Evolutionary conservation across 1,140 invertebrate species (phyloP).

Genomic region (Wasmannia auropunctata): DNA sequence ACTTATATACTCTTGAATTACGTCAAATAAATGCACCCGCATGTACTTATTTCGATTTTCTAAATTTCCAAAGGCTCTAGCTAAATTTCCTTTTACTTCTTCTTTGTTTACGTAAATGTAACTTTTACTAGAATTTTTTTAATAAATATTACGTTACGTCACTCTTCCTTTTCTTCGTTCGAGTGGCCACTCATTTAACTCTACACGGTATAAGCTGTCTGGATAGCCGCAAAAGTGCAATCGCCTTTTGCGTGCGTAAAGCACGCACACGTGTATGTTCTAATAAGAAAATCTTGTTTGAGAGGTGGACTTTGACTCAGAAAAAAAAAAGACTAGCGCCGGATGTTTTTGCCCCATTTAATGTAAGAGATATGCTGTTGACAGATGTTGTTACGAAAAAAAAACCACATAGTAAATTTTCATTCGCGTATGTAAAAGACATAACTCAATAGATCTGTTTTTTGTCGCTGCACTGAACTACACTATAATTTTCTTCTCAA

Average conservation of each 20-base stretch:
- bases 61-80: neutral
- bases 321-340: neutral
- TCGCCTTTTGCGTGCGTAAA: neutral
- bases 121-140: slow-evolving; percentile 3
- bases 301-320: slow-evolving; percentile 4
- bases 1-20: neutral
- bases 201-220: neutral
- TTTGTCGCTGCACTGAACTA: too few relatives aligned
- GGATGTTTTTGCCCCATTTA: neutral
- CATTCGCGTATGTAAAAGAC: too few relatives aligned
- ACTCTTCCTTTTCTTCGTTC: neutral
- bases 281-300: slow-evolving; percentile 20
- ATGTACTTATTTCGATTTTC: neutral
- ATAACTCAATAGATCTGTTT: too few relatives aligned
- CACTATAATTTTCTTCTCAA: too few relatives aligned
- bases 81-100: neutral
- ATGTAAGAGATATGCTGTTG: neutral
- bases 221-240: slow-evolving; percentile 35
- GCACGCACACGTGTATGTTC: neutral
- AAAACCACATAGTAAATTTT: too few relatives aligned
- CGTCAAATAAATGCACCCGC: neutral
- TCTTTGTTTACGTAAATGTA: neutral
- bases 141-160: neutral
- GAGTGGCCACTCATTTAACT: neutral
- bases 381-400: too few relatives aligned